phyloP scores from a whole-genome alignment of 2,797 vertebrate species.

The Bradypodion pumilum region DNA sequence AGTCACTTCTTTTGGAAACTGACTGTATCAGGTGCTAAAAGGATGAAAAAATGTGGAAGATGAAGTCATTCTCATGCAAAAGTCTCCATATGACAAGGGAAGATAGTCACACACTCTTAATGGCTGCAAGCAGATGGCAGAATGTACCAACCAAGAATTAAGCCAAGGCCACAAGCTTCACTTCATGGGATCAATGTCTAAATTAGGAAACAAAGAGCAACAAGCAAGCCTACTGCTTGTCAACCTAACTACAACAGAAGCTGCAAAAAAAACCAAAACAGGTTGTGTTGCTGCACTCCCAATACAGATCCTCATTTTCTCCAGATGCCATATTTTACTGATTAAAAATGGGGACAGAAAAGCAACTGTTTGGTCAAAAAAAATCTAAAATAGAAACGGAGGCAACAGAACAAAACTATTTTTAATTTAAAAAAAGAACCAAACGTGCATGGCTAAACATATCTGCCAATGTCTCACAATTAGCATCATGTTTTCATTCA shows the following conservation, averaged over 20 bases:
- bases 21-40: background rate
- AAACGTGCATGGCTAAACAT: background rate
- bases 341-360: background rate
- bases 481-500: background rate
- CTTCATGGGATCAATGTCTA: conserved; percentile 45
- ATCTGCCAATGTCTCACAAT: background rate
- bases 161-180: conserved; percentile 27
- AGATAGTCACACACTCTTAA: conserved; percentile 39
- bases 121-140: conserved; percentile 39
- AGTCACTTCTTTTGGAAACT: background rate
- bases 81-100: conserved; percentile 38
- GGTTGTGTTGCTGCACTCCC: background rate
- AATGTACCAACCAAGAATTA: conserved; percentile 44
- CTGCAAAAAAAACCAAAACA: background rate
- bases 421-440: background rate
- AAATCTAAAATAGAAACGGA: background rate
- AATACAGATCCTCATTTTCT: background rate
- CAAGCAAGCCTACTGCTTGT: background rate
- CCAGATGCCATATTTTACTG: background rate
- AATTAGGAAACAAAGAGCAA: conserved; percentile 24
- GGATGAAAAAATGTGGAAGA: conserved; percentile 27
- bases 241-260: background rate
- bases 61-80: conserved; percentile 39
- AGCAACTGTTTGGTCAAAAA: background rate
- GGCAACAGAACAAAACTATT: no score